Evolutionary conservation across 2,113 vertebrate genomes (phyloP), one percentile per base, ranked within the genome.

Genomic region (Chiloscyllium plagiosum): DNA sequence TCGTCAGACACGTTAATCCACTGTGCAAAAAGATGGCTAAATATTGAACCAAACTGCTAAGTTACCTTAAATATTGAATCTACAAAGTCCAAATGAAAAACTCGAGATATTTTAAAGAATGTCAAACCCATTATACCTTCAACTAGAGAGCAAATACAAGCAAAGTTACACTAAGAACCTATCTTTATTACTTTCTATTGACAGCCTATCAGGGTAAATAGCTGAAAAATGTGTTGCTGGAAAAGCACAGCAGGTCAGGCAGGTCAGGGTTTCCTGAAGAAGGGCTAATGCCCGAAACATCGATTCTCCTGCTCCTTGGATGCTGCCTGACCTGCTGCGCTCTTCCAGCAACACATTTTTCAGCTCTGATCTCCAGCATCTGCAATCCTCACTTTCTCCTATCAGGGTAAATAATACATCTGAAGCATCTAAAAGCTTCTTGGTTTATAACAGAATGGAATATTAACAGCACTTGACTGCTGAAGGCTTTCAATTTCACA

Each of bases 401-500:
- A n/a, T n/a, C 22, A 65, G 33, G 93, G 68, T 56, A 50, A 89
- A 89, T 52, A 89, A 56, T 89, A 26, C 56, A 52, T 56, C 56
- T 56, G 56, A 56, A 90, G 94, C 24, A 72, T 47, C 42, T 15
- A 72, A 72, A 72, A 72, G 69, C 69, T 72, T 95, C 69, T 72
- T 72, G 47, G 47, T 6, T 95, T 95, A 24, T 52, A 29, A 72
- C 19, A 72, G 26, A 50, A 76, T 19, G 47, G 42, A 72, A 95
- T 70, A 4, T 26, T 29, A 70, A 95, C 69, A 95, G 37, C 94
- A 95, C 12, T 50, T 72, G 69, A 20, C 69, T 95, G 69, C 69
- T 72, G 94, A 72, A 95, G 69, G 69, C 69, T 93, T 83, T 83
- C 80, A 83, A 61, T 90, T 90, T 90, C 42, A 72, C 37, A 72